Evolutionary conservation across 2,888 invertebrate species (phyloP).

Genomic region (Therioaphis trifolii): DNA sequence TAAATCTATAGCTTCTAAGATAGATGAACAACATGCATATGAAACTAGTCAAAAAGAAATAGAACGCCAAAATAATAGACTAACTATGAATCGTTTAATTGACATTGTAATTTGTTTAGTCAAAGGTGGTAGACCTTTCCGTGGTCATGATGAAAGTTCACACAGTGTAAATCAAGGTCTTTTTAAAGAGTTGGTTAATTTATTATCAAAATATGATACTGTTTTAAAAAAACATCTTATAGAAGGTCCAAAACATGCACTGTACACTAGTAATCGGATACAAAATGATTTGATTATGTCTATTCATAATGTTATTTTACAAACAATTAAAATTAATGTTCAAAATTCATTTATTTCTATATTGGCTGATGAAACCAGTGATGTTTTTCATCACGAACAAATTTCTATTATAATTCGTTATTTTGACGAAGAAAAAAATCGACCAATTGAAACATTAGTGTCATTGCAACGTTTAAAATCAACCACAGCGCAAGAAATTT

Average conservation of each 20-base stretch:
- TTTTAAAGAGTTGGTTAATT: constrained; percentile 18
- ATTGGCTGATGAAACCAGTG: constrained; percentile 25
- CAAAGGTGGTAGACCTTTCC: constrained; percentile 4
- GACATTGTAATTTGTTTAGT: constrained; percentile 19
- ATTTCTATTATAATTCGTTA: not conserved
- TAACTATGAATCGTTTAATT: constrained; percentile 16
- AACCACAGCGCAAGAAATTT: constrained; percentile 21
- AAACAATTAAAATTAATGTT: not conserved
- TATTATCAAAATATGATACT: constrained; percentile 7
- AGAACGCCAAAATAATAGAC: constrained; percentile 23
- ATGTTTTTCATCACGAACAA: constrained; percentile 31
- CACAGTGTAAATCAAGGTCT: constrained; percentile 3
- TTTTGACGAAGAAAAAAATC: not conserved
- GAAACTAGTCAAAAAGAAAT: constrained; percentile 16
- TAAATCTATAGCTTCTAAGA: constrained; percentile 9
- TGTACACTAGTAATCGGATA: not conserved
- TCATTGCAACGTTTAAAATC: constrained; percentile 20
- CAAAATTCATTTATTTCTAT: constrained; percentile 25
- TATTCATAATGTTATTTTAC: constrained; percentile 19
- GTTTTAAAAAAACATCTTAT: not conserved
- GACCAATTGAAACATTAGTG: constrained; percentile 19
- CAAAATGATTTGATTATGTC: constrained; percentile 2
- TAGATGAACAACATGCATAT: constrained; percentile 11
- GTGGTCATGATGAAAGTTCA: constrained; percentile 1
- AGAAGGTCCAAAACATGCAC: constrained; percentile 13